Base-by-base conservation (phyloP, 2,797 vertebrate species). In the Triplophysa yarkandensis region DNA sequence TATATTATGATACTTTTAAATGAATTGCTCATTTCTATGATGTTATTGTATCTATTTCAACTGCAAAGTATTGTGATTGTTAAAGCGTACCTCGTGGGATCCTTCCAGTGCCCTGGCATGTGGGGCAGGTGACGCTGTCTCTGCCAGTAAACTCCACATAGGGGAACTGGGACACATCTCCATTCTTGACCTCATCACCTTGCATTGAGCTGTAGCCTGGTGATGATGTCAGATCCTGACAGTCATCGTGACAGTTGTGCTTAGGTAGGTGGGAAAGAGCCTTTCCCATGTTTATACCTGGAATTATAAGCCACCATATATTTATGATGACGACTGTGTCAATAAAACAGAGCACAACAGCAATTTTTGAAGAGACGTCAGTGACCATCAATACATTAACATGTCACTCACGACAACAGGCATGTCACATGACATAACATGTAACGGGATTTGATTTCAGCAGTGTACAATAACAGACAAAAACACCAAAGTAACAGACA, bases 61-160 rank as follows among this genome's bases (percentile, higher is more conserved):
- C 17, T n/a, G 19, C 17, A 19, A 64, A 16, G 21, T 11, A 30
- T 30, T 60, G 39, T 41, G 10, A 27, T 44, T 61, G 32, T 36
- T 27, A 14, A 34, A 64, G 21, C 30, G 9, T 89, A 98, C 97
- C 97, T 87, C 96, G 89, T 7, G 97, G 97, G 85, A 98, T 98
- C 82, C 97, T 92, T 72, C 97, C 97, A 0, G 97, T 99, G 81
- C 96, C 97, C 86, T 98, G 97, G 83, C 97, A 98, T 0, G 97
- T 98, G 4, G 96, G 96, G 68, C 97, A 99, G 1, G 97, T 99
- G 54, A 98, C 95, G 0, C 97, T 98, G 87, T 99, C 97, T 79
- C 95, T 92, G 44, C 97, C 97, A 0, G 96, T 97, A 82, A 98
- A 98, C 83, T 98, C 96, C 84, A 98, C 94, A 1, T 97, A 97